Conservation (phyloP, 35 echinoderm and acorn worm genomes). For the Acanthaster planci region DNA sequence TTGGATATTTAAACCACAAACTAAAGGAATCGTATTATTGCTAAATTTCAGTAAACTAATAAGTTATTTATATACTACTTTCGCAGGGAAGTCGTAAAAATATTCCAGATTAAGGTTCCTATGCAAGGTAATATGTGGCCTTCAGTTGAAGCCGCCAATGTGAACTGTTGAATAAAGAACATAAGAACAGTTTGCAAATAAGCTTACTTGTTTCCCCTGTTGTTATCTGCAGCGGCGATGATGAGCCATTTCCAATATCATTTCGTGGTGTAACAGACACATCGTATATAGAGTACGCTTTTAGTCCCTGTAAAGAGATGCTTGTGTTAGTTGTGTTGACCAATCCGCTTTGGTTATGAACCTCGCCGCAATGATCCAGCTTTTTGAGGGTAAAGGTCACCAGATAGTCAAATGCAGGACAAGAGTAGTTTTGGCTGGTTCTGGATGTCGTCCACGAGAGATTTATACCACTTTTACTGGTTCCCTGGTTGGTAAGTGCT, state of each 20-base stretch:
- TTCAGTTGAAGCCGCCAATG: too few species aligned
- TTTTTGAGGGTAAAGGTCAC: slow-evolving; percentile 7
- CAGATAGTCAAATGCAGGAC: slow-evolving; percentile 18
- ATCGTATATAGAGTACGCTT: not conserved
- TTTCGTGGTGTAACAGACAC: not conserved
- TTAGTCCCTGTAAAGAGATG: not conserved
- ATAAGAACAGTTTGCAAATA: not conserved
- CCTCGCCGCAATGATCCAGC: not conserved
- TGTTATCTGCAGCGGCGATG: not conserved
- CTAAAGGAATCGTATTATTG: too few species aligned
- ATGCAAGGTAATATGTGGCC: too few species aligned
- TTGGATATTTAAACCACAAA: too few species aligned
- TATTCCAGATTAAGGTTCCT: too few species aligned
- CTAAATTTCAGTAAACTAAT: too few species aligned
- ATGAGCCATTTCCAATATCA: not conserved
- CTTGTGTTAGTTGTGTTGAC: not conserved
- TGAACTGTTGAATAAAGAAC: too few species aligned
- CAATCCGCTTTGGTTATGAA: not conserved
- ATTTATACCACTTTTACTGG: not conserved
- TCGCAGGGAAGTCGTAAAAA: too few species aligned
- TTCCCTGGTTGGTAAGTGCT: not conserved
- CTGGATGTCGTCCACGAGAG: not conserved
- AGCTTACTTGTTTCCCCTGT: not conserved
- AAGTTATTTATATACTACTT: too few species aligned
- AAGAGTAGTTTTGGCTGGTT: not conserved